Percentiles rank a stretch among this genome's conserved stretches.
phyloP scores from a whole-genome alignment of 2,113 vertebrate species.

The Tachuris rubrigastra region DNA sequence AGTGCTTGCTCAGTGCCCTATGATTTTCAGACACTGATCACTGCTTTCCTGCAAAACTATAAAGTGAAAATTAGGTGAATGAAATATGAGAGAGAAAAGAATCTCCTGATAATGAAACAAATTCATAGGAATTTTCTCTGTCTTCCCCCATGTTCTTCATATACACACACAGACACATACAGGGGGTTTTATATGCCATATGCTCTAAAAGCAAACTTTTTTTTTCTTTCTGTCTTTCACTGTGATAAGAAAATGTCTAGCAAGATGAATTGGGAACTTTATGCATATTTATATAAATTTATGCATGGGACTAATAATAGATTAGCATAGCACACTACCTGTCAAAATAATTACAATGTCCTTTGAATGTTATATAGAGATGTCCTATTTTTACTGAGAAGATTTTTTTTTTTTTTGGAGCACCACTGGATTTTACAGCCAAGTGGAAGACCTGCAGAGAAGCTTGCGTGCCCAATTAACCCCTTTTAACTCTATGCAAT shows the following conservation, averaged over 20 bases:
- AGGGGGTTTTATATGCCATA: background rate
- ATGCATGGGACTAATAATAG: background rate
- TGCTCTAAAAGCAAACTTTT: background rate
- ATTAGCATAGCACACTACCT: background rate
- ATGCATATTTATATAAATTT: background rate
- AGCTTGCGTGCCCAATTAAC: background rate
- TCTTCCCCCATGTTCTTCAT: background rate
- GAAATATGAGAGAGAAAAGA: background rate
- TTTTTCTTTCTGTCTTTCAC: background rate
- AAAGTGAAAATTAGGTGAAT: background rate
- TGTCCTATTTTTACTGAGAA: background rate
- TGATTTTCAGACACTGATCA: background rate
- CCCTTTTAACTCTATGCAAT: constrained; percentile 42
- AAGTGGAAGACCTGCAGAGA: background rate
- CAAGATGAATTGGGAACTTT: background rate
- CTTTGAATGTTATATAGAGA: background rate
- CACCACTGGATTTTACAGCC: background rate
- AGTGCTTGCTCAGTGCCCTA: background rate
- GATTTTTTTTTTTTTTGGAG: background rate
- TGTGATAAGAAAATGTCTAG: background rate
- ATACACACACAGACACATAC: rapidly evolving
- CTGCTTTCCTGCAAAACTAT: background rate
- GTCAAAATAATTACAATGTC: background rate
- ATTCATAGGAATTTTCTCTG: background rate
- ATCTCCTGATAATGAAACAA: background rate